Evolutionary conservation across 2,797 vertebrate genomes (phyloP), one percentile per base, ranked within the genome.

Genomic region (Varecia variegata): DNA sequence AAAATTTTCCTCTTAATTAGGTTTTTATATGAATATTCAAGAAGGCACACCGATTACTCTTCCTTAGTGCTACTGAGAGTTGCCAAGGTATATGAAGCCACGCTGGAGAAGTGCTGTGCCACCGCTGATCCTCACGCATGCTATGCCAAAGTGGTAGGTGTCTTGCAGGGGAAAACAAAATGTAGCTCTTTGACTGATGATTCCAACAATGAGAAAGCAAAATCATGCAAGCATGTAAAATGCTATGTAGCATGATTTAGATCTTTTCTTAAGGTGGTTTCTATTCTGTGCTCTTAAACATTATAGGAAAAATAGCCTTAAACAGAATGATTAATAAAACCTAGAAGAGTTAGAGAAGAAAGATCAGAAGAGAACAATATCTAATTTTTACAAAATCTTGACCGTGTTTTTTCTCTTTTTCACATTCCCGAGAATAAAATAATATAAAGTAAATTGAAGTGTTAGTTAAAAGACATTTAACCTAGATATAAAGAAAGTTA

Each of bases 71-170:
- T 98, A 0, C 12, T 98, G 92, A 98, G 98, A 88, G 0, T 98
- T 4, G 5, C 92, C 3, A 98, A 96, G 94, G 62, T 7, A 2
- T 98, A 98, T 0, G 97, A 98, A 98, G 2, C 30, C 60, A 95
- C 94, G 5, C 81, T 98, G 96, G 93, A 98, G 1, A 98, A 96
- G 38, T 98, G 98, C 97, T 98, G 98, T 91, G 97, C 98, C 15
- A 73, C 96, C 0, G 98, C 67, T 8, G 97, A 98, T 9, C 93
- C 98, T 50, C 67, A 43, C 0, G 60, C 92, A 0, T 98, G 98
- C 97, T 97, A 97, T 0, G 60, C 10, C 56, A 85, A 96, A 0
- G 98, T 97, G 97, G 98, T 98, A 97, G 54, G 98, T 98, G 95
- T 93, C 87, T 5, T 38, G 7, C 27, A 30, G 54, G 65, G 25